These are phyloP conservation scores for Tipula confusa DNA, from an alignment of 2,888 invertebrate species.

Conservation along the genomic window DNA sequence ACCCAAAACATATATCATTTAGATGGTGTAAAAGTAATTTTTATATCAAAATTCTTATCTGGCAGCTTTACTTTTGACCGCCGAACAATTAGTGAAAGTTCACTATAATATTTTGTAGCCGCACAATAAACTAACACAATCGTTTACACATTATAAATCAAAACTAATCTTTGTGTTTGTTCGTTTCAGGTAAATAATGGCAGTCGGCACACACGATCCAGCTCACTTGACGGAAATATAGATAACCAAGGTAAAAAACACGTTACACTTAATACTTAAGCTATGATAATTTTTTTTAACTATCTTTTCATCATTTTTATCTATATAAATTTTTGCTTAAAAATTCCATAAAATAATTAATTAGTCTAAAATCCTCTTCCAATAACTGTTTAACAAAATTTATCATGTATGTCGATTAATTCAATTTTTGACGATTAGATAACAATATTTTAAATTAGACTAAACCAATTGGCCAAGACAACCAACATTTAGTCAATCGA, in stretches of 20 bases:
- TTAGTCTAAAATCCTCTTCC: background rate
- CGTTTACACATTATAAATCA: background rate
- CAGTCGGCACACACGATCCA: background rate
- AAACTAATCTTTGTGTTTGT: background rate
- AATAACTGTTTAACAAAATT: background rate
- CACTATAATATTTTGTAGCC: background rate
- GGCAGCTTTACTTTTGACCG: too few relatives aligned
- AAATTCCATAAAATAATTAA: background rate
- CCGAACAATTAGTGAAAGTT: too few relatives aligned
- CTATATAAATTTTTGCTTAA: background rate
- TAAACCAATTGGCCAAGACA: background rate
- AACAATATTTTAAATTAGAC: background rate
- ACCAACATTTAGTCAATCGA: background rate
- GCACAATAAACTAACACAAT: background rate
- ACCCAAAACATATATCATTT: too few relatives aligned
- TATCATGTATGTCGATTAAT: background rate
- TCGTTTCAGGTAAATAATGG: background rate
- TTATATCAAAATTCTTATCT: too few relatives aligned
- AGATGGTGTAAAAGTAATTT: too few relatives aligned
- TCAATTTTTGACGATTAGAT: background rate
- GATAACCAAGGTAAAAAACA: slow-evolving; percentile 14
- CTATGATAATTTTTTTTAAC: background rate
- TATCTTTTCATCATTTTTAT: background rate
- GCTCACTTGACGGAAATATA: background rate
- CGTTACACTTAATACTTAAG: background rate